Percentiles rank a stretch among this genome's conserved stretches.
Conservation (phyloP, 2,797 vertebrate species). For the Mustela erminea region DNA sequence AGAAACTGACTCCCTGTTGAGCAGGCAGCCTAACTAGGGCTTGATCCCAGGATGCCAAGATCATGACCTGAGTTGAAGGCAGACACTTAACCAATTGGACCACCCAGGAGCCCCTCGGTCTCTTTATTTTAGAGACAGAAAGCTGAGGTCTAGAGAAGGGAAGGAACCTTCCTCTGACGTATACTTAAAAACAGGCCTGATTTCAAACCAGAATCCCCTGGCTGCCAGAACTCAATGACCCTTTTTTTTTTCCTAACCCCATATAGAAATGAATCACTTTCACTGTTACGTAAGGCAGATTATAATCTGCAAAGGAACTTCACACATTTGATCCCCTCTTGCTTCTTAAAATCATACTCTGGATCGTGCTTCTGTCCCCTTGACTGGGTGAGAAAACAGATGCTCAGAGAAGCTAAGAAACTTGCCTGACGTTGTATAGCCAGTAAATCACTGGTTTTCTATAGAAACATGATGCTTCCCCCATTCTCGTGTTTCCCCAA, state of each 20-base stretch:
- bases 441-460: not conserved
- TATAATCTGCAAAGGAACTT: not conserved
- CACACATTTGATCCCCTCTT: not conserved
- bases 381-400: not conserved
- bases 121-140: not conserved
- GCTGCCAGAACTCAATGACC: not conserved
- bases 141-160: not conserved
- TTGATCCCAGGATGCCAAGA: no score
- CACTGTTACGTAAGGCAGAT: not conserved
- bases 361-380: not conserved
- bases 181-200: not conserved
- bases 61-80: no score
- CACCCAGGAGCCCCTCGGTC: no score
- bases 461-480: slow-evolving; percentile 2
- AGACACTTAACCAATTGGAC: no score
- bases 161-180: not conserved
- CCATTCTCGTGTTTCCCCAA: not conserved
- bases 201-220: not conserved
- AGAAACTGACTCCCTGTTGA: no score
- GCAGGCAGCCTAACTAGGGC: no score
- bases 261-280: not conserved
- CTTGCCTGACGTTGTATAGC: no score
- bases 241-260: slow-evolving; percentile 56
- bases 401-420: not conserved
- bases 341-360: not conserved